A percentile compares a stretch with the other conserved stretches of the same genome.
Conservation (phyloP, 2,888 invertebrate genomes). For the Spisula solida region DNA sequence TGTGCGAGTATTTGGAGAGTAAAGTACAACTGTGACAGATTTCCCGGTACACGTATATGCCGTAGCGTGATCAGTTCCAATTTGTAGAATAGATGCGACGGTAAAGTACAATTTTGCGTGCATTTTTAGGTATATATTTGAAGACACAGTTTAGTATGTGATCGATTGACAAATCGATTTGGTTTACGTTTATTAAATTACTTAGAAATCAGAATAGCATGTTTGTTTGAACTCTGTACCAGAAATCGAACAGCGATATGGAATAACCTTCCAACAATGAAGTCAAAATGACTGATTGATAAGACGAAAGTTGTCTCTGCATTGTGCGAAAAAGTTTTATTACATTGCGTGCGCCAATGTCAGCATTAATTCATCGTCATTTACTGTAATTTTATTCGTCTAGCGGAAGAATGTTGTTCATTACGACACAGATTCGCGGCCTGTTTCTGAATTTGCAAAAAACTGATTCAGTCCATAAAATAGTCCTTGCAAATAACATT, state of each 20-base stretch:
- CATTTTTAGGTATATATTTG: background rate
- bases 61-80: background rate
- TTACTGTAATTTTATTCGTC: background rate
- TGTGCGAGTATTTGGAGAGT: too few species aligned
- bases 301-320: background rate
- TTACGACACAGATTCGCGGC: background rate
- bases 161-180: background rate
- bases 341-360: constrained; percentile 7
- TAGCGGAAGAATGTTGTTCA: background rate
- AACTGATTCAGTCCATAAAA: background rate
- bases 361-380: background rate
- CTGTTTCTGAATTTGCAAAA: background rate
- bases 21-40: too few species aligned
- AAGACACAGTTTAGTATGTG: background rate
- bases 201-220: too few species aligned
- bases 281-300: background rate
- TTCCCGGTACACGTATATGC: background rate
- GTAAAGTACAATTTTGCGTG: background rate
- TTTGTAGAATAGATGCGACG: background rate
- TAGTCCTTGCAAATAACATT: too few species aligned
- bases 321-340: background rate
- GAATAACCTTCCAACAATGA: background rate
- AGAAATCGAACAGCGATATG: too few species aligned
- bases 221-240: too few species aligned
- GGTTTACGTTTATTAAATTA: too few species aligned